Percentiles rank a stretch among this genome's conserved stretches.
Evolutionary conservation across 2,888 invertebrate genomes (phyloP).

Genomic region (Lithosia quadra): DNA sequence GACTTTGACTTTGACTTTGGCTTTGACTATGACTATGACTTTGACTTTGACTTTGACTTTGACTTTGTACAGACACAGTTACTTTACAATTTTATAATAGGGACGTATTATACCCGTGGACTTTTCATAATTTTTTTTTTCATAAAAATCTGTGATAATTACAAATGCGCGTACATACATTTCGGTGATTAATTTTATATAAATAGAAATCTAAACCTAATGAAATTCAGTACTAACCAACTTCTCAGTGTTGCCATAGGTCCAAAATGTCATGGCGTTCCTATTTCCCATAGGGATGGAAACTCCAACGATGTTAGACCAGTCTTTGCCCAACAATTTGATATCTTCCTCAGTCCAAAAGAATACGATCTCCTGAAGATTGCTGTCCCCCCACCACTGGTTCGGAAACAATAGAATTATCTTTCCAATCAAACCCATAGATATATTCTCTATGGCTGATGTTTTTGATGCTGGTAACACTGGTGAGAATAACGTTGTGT

Average conservation of each 20-base stretch:
- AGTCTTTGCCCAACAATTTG: neutral
- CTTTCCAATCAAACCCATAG: constrained; percentile 3
- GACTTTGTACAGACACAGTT: too few species aligned
- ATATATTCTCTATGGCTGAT: constrained; percentile 84
- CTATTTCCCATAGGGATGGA: constrained; percentile 7
- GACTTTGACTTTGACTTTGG: too few species aligned
- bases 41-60: too few species aligned
- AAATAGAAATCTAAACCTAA: too few species aligned
- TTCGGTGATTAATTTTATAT: too few species aligned
- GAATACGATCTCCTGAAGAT: neutral
- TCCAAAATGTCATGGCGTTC: constrained; percentile 7
- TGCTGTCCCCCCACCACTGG: neutral
- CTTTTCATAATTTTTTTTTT: too few species aligned
- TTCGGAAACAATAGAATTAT: constrained; percentile 8
- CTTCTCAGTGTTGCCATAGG: neutral
- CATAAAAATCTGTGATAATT: too few species aligned
- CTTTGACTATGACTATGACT: too few species aligned
- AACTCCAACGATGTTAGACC: neutral
- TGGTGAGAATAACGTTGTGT: constrained; percentile 83
- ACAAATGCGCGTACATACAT: too few species aligned
- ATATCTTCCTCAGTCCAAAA: neutral
- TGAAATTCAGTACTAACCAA: neutral
- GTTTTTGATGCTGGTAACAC: constrained; percentile 71
- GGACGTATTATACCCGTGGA: too few species aligned
- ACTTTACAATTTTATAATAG: too few species aligned